Base-by-base conservation (phyloP, 2,888 invertebrate species). In the Rhodophaea formosa region DNA sequence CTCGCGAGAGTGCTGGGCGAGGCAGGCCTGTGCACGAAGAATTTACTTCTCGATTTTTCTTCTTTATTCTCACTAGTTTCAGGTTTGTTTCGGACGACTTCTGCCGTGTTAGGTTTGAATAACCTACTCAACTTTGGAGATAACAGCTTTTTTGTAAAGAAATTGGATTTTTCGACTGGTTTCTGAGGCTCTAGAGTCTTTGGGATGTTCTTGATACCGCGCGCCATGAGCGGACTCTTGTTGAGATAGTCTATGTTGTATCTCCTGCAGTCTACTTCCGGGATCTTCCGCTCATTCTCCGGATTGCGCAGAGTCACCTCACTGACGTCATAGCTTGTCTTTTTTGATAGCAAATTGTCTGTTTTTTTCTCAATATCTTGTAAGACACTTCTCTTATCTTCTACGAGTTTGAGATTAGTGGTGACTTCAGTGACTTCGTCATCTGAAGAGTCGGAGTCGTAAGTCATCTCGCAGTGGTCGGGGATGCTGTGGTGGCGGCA, bases 61-160 rank as follows among this genome's bases (percentile, higher is more conserved):
- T 77, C 80, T 23, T 77, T 79, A 29, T 52, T 57, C 0, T 82
- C 80, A 1, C 77, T 75, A 0, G 56, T 46, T 0, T 81, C 80
- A 5, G 63, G 59, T 58, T 81, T 82, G 17, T 68, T 76, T 29
- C 80, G 68, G 0, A 71, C 71, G 0, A 76, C 79, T 62, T 89
- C 88, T 0, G 72, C 35, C 0, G 80, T 72, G 55, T 83, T 82
- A 5, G 86, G 82, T 61, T 83, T 87, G 69, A 91, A 91, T 8
- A 91, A 58, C 15, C 91, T 73, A 12, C 85, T 88, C 0, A 92
- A 68, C 64, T 89, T 91, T 0, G 92, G 92, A 0, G 91, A 91
- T 0, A 91, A 64, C 1, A 91, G 64, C 17, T 80, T 91, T 62
- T 89, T 90, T 0, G 81, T 75, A 66, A 91, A 88, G 62, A 88